A percentile compares a stretch with the other conserved stretches of the same genome.
Conservation (phyloP, 1,140 invertebrate genomes). For the Arion vulgaris region DNA sequence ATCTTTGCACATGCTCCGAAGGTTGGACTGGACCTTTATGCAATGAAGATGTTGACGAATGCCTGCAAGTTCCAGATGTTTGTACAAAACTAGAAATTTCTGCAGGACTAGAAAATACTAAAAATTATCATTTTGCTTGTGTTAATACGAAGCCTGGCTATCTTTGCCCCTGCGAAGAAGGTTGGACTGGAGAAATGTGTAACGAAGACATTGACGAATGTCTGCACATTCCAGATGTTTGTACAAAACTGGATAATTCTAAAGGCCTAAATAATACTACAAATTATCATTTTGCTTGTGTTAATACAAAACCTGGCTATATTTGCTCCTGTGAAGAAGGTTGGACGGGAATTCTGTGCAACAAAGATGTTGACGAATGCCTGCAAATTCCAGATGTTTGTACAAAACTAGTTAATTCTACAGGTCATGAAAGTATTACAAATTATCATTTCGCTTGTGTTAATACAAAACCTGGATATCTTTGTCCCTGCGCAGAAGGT, state of each 20-base stretch:
- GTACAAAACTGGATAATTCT: slow-evolving; percentile 81
- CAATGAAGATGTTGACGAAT: slow-evolving; percentile 53
- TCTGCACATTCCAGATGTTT: slow-evolving; percentile 76
- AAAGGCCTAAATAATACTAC: slow-evolving; percentile 76
- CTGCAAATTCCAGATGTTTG: too few relatives aligned
- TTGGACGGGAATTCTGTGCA: too few relatives aligned
- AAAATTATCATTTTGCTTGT: not conserved
- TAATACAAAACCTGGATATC: too few relatives aligned
- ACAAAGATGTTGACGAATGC: too few relatives aligned
- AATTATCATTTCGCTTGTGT: too few relatives aligned
- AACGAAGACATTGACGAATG: slow-evolving; percentile 73
- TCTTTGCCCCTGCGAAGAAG: slow-evolving; percentile 84
- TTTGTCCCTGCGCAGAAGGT: too few relatives aligned
- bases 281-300: slow-evolving; percentile 42
- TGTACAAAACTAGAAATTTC: not conserved
- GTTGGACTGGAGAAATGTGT: slow-evolving; percentile 93
- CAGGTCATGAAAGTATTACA: too few relatives aligned
- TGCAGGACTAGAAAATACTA: slow-evolving; percentile 62
- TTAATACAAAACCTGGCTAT: too few relatives aligned
- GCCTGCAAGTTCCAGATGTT: slow-evolving; percentile 12
- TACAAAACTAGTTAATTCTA: too few relatives aligned
- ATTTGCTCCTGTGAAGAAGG: slow-evolving; percentile 44
- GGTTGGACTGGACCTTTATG: slow-evolving; percentile 48
- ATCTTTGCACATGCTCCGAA: slow-evolving; percentile 28
- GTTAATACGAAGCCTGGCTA: slow-evolving; percentile 7